Conservation (phyloP, 2,888 invertebrate species). For the Tetrapedia diversipes region DNA sequence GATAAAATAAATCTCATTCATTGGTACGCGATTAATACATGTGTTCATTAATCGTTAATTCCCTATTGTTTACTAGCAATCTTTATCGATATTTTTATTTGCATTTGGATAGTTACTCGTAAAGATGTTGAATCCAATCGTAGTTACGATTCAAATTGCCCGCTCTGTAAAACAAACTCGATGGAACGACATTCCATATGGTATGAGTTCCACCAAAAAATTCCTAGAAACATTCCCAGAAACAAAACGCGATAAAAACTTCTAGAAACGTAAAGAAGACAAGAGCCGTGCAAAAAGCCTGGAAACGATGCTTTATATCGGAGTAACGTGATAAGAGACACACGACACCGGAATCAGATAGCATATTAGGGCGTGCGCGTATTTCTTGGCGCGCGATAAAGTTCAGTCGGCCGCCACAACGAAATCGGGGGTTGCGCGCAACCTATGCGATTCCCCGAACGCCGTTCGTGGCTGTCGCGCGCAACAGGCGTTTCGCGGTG, state of each 20-base stretch:
- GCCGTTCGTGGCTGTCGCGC: constrained; percentile 21
- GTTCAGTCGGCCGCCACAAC: not conserved
- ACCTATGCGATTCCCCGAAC: constrained; percentile 18
- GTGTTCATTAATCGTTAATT: not conserved
- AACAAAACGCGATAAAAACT: not conserved
- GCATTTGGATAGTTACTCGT: not conserved
- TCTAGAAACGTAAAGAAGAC: not conserved
- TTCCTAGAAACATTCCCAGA: not conserved
- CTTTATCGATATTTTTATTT: not conserved
- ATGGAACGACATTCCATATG: not conserved
- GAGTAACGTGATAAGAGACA: not conserved
- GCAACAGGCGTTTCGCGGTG: constrained; percentile 63
- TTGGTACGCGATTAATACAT: not conserved
- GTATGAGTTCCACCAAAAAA: not conserved
- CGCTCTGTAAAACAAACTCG: not conserved
- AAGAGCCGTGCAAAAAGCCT: not conserved
- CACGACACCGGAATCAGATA: not conserved
- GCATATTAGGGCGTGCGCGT: not conserved
- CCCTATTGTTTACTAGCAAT: not conserved
- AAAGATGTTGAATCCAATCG: not conserved
- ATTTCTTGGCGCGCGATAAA: constrained; percentile 20
- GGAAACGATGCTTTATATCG: not conserved
- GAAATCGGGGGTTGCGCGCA: constrained; percentile 11
- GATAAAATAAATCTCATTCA: constrained; percentile 11
- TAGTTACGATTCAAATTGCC: not conserved